These are phyloP conservation scores for Lordiphosa mommai DNA, from an alignment of 1,140 invertebrate genomes.

Conservation along the genomic window DNA sequence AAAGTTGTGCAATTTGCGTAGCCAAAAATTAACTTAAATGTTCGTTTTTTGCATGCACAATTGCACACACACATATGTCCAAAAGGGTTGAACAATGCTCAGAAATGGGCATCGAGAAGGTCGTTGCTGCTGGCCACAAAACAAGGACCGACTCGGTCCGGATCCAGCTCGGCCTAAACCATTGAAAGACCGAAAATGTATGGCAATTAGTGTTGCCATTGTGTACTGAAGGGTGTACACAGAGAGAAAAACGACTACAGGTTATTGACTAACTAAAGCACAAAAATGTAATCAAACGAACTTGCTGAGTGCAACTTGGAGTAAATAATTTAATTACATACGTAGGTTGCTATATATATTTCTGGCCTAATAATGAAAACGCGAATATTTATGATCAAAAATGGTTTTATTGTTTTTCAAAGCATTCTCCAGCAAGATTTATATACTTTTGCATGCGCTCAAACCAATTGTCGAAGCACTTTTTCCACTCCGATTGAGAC, in stretches of 20 bases:
- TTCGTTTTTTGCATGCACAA: slow-evolving; percentile 55
- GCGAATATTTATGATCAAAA: no score
- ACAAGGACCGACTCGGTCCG: slow-evolving; percentile 18
- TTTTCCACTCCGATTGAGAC: no score
- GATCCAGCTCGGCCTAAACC: slow-evolving; percentile 45
- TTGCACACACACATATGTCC: slow-evolving; percentile 22
- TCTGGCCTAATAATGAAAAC: no score
- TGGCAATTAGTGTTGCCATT: slow-evolving; percentile 72
- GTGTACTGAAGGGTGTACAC: slow-evolving; percentile 32
- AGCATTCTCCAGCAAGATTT: no score
- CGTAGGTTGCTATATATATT: no score
- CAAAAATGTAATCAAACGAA: no score
- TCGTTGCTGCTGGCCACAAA: slow-evolving; percentile 20
- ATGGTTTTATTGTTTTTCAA: no score
- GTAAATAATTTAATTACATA: no score
- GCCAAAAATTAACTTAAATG: slow-evolving; percentile 70
- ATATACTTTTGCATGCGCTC: no score
- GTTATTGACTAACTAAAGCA: not conserved
- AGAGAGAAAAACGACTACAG: not conserved
- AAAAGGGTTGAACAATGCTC: slow-evolving; percentile 15
- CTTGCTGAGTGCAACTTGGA: no score
- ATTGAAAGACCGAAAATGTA: slow-evolving; percentile 75
- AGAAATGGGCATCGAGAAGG: slow-evolving; percentile 20
- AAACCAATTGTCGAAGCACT: no score
- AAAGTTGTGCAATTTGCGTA: slow-evolving; percentile 70